A percentile compares a stretch with the other conserved stretches of the same genome.
phyloP scores from a whole-genome alignment of 2,888 invertebrate species.

The Formica aserva region DNA sequence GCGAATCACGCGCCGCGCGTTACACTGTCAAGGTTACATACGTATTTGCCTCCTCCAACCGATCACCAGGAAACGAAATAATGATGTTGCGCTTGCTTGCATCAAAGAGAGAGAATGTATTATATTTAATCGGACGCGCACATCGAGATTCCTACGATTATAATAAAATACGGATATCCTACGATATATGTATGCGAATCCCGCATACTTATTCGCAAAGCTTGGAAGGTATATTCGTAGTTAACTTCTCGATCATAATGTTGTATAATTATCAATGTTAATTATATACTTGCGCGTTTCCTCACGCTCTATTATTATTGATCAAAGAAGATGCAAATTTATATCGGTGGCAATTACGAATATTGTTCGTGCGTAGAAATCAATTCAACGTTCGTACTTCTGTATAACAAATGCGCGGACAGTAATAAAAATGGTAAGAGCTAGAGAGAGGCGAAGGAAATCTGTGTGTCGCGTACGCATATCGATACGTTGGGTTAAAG shows the following conservation, averaged over 20 bases:
- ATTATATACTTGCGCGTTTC: conserved; percentile 18
- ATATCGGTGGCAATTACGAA: neutral
- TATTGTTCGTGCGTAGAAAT: conserved; percentile 16
- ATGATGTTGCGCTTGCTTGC: neutral
- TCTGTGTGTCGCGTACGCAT: neutral
- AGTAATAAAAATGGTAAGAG: neutral
- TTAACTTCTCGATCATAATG: neutral
- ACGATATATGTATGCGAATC: neutral
- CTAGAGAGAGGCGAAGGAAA: neutral
- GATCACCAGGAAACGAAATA: conserved; percentile 37
- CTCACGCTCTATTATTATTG: neutral
- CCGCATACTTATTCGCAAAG: neutral
- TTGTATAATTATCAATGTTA: conserved; percentile 8
- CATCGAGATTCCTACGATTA: conserved; percentile 4
- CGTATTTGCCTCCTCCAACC: neutral
- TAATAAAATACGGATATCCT: conserved; percentile 6
- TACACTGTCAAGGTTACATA: conserved; percentile 43
- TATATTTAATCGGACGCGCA: conserved; percentile 13
- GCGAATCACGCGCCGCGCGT: conserved; percentile 13
- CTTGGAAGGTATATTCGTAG: neutral
- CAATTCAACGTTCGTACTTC: neutral
- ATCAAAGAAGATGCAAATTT: conserved; percentile 17
- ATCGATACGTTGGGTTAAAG: conserved; percentile 1
- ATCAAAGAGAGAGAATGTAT: conserved; percentile 23
- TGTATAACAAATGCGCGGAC: neutral